A percentile compares a stretch with the other conserved stretches of the same genome.
These are phyloP conservation scores for Ameiurus melas DNA, from an alignment of 2,113 vertebrate species.

Conservation along the genomic window DNA sequence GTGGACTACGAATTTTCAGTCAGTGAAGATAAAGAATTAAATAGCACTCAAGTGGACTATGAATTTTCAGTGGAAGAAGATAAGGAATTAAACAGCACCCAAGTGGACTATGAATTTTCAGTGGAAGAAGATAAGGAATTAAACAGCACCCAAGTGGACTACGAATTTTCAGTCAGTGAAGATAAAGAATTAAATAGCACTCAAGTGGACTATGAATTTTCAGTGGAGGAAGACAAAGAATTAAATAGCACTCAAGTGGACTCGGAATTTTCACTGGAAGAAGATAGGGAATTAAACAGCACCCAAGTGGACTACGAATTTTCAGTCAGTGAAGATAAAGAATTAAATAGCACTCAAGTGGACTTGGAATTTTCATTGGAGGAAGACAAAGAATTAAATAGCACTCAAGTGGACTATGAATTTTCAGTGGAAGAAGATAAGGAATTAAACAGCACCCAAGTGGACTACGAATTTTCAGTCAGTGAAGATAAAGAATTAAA, in stretches of 20 bases:
- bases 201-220: no score
- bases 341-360: not conserved
- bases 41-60: not conserved
- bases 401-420: not conserved
- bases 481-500: not conserved
- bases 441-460: not conserved
- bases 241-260: not conserved
- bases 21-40: not conserved
- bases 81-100: not conserved
- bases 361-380: not conserved
- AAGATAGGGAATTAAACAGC: not conserved
- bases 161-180: not conserved
- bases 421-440: not conserved
- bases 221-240: no score
- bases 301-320: not conserved
- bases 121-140: not conserved
- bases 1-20: not conserved
- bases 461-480: not conserved
- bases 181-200: conserved; percentile 10
- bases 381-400: not conserved
- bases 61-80: not conserved
- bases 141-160: not conserved
- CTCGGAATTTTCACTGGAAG: not conserved
- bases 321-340: not conserved
- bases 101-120: not conserved